A percentile compares a stretch with the other conserved stretches of the same genome.
These are phyloP conservation scores for Eudasyphora cyanicolor DNA, from an alignment of 2,888 invertebrate genomes.

Conservation along the genomic window DNA sequence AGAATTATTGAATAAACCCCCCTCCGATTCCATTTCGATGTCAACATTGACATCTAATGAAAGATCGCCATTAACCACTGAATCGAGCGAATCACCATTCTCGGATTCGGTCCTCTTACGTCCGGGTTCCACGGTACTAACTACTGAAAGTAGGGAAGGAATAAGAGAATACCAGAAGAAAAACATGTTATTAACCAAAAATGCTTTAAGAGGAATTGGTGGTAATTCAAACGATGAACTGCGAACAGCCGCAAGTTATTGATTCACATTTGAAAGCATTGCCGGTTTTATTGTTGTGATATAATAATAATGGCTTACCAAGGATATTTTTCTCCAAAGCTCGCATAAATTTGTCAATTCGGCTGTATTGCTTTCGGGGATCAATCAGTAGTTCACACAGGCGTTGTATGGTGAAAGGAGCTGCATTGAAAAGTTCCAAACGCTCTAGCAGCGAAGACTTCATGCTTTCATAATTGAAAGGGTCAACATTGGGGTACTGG, in stretches of 20 bases:
- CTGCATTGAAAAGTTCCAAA: conserved; percentile 90
- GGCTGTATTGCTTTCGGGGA: conserved; percentile 95
- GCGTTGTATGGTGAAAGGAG: conserved; percentile 97
- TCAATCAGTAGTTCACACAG: conserved; percentile 95
- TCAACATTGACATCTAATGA: conserved; percentile 82
- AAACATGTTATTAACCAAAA: not conserved
- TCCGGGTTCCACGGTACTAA: conserved; percentile 87
- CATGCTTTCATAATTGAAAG: conserved; percentile 94
- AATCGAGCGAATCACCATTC: conserved; percentile 84
- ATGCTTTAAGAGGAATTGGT: not conserved
- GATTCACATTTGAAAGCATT: conserved; percentile 1
- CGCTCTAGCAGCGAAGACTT: conserved; percentile 90
- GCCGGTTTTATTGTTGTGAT: not conserved
- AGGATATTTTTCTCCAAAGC: conserved; percentile 97
- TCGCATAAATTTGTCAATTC: conserved; percentile 97
- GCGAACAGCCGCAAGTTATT: not conserved
- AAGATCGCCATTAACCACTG: conserved; percentile 80
- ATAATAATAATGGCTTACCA: conserved; percentile 72
- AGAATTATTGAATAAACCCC: conserved; percentile 76
- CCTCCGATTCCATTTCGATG: conserved; percentile 82
- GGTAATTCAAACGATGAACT: not conserved
- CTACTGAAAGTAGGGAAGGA: conserved; percentile 81
- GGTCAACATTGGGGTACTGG: conserved; percentile 94
- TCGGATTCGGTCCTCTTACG: conserved; percentile 83
- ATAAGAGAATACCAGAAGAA: conserved; percentile 48